Evolutionary conservation across 2,888 invertebrate genomes (phyloP), one percentile per base, ranked within the genome.

Genomic region (Zaprionus obscuricornis): DNA sequence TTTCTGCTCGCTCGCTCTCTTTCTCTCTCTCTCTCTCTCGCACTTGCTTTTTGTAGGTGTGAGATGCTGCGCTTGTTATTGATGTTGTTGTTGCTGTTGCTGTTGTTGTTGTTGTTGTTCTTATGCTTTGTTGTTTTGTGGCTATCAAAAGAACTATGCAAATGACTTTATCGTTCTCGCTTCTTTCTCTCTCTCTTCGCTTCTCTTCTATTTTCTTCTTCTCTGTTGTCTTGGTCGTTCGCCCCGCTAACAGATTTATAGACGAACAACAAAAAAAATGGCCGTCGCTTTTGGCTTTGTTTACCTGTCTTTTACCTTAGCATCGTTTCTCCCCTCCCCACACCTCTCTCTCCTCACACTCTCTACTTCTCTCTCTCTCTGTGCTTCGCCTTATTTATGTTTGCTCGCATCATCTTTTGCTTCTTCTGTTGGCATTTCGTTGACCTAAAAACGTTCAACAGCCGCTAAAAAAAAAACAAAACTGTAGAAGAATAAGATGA

Each of bases 381-480:
- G n/a, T 24, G 24, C 26, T 16, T 20, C 3, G 10, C 29, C 56
- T 63, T 77, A 64, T 85, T 69, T 77, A 78, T 85, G 79, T 82
- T 85, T 77, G 78, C 66, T 66, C 71, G 85, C 83, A 81, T 85
- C 76, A 65, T 57, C 66, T 52, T 71, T 66, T 54, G 34, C 33
- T 51, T 71, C 42, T 27, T 56, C 55, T 67, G 68, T 73, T 86
- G 85, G 82, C 74, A 84, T 84, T 86, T 81, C 74, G 79, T 86
- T 81, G 79, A 81, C 79, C 79, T 86, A 81, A 81, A 86, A 81
- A 76, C 70, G 85, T 74, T 84, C 60, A 84, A 79, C 70, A 73
- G 70, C 65, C 65, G 69, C 78, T 64, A 74, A 51, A 62, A 62
- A 45, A 60, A 39, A 39, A 33, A 24, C 16, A 33, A 40, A 17